Conservation (phyloP, 2,888 invertebrate genomes). For the Rhorus exstirpatorius region DNA sequence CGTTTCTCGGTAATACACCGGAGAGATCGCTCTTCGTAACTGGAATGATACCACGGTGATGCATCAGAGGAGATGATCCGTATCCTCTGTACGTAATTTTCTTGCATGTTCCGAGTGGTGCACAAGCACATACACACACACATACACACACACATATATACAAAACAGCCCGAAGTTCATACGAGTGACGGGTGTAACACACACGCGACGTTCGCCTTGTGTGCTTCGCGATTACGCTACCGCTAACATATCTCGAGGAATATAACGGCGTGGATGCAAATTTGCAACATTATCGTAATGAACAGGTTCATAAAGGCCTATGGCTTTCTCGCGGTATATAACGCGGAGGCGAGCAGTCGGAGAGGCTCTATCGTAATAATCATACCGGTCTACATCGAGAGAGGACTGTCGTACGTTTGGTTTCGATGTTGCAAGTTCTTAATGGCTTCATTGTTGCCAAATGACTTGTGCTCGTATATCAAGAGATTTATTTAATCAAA, state of each 20-base stretch:
- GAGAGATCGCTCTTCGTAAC: conserved; percentile 18
- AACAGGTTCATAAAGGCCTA: conserved; percentile 81
- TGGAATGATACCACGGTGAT: conserved; percentile 17
- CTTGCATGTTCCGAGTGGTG: conserved; percentile 17
- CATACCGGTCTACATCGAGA: not conserved
- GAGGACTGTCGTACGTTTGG: not conserved
- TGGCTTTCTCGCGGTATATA: conserved; percentile 76
- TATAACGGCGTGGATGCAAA: conserved; percentile 80
- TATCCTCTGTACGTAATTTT: conserved; percentile 9
- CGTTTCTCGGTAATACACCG: conserved; percentile 54
- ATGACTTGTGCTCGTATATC: not conserved
- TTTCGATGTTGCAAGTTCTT: not conserved
- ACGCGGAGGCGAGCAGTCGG: not conserved
- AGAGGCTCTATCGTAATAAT: conserved; percentile 14
- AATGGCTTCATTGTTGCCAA: not conserved
- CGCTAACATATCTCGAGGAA: conserved; percentile 74
- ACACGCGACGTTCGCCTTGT: conserved; percentile 78
- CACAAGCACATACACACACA: not conserved
- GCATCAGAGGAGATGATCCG: conserved; percentile 7
- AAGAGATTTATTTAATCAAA: no score
- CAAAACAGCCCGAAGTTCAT: conserved; percentile 11
- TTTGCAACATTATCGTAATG: conserved; percentile 82
- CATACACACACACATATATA: conserved; percentile 11
- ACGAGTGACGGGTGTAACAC: conserved; percentile 77
- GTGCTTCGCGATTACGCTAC: conserved; percentile 51